Evolutionary conservation across 2,797 vertebrate genomes (phyloP).

Genomic region (Cyclopterus lumpus): DNA sequence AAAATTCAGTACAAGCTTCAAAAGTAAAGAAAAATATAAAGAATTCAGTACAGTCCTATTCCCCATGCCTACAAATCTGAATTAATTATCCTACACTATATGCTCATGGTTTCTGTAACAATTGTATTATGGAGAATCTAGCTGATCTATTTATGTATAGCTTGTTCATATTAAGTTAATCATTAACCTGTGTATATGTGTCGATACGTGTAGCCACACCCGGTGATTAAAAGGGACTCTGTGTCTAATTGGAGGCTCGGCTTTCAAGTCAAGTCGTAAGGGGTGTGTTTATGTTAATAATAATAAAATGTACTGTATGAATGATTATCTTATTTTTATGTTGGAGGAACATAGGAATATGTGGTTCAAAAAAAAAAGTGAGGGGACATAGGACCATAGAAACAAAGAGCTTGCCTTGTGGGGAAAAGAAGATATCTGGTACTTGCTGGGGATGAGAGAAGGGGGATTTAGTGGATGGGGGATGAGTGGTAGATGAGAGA

Average conservation of each 20-base stretch:
- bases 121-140: too few relatives aligned
- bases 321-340: neutral
- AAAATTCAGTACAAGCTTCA: neutral
- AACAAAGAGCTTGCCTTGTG: conserved; percentile 12
- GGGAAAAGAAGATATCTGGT: neutral
- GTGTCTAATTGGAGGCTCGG: neutral
- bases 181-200: neutral
- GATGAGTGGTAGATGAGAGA: conserved; percentile 7
- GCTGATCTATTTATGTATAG: too few relatives aligned
- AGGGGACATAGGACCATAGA: neutral
- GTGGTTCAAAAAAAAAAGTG: neutral
- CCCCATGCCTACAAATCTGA: neutral
- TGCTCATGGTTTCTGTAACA: too few relatives aligned
- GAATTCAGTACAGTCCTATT: neutral
- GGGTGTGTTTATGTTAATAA: neutral
- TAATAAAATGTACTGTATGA: neutral
- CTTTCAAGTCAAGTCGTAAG: neutral
- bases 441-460: conserved; percentile 1
- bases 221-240: neutral
- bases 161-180: neutral
- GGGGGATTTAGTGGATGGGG: neutral
- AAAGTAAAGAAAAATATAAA: neutral
- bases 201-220: neutral
- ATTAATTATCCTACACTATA: neutral
- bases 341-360: neutral